A percentile compares a stretch with the other conserved stretches of the same genome.
phyloP scores from a whole-genome alignment of 2,888 invertebrate species.

The Mylabris sibirica region DNA sequence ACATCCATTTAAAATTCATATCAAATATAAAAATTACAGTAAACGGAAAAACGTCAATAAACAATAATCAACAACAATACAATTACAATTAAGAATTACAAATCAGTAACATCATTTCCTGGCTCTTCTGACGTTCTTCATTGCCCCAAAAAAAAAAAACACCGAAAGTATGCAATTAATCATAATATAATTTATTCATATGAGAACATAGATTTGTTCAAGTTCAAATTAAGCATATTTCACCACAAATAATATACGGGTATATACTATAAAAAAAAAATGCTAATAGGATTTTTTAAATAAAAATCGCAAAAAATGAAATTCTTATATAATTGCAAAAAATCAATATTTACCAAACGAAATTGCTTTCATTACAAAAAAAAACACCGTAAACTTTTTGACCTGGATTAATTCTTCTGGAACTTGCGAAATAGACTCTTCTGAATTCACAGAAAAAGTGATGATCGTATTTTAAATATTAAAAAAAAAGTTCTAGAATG shows the following conservation, averaged over 20 bases:
- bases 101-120: not conserved
- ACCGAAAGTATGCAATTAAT: not conserved
- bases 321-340: not conserved
- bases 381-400: not conserved
- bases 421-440: not conserved
- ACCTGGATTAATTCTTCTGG: constrained; percentile 1
- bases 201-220: not conserved
- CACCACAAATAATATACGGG: not conserved
- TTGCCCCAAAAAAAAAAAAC: not conserved
- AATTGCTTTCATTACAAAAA: not conserved
- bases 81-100: not conserved
- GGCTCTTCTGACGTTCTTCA: not conserved
- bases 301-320: no score
- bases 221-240: not conserved
- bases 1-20: not conserved
- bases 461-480: constrained; percentile 1
- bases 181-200: not conserved
- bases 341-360: not conserved
- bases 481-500: not conserved
- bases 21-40: constrained; percentile 1
- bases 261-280: no score
- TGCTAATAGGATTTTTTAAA: no score
- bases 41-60: not conserved
- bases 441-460: not conserved
- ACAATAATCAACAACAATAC: not conserved